Base-by-base conservation (phyloP, 2,797 vertebrate species). In the Cacajao melanocephalus region DNA sequence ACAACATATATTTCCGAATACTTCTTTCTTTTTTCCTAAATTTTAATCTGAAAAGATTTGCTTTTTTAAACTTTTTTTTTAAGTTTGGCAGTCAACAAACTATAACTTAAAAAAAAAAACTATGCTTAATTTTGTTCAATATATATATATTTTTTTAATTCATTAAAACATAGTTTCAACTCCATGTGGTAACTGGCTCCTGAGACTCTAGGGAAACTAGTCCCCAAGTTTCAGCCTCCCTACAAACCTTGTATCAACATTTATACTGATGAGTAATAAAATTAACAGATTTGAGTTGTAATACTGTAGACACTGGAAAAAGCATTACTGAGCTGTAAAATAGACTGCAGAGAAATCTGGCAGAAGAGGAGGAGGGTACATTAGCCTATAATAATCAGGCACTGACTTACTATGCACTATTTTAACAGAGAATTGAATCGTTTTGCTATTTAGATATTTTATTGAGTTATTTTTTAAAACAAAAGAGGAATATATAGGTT, bases 41-140 rank as follows among this genome's bases (percentile, higher is more conserved):
- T 88, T 79, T 95, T 95, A 91, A 73, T 90, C n/a, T 64, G 33
- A 94, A 88, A 96, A 94, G 19, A 55, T 67, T 67, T 67, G 15
- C 33, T 67, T n/a, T 67, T 67, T 19, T 67, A 67, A n/a, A 67
- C 33, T 39, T 72, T 67, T 64, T 61, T 72, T 39, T 72, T 39
- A 24, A n/a, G 19, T 20, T 61, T 22, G n/a, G 10, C 20, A 22
- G n/a, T 22, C 67, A 72, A 22, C 33, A 67, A 36, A 22, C 61
- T 30, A 3, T 93, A 4, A 86, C 4, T 88, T 17, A 22, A 11
- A 24, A 80, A 78, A 75, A 55, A 83, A 88, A 84, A 5, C 39
- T 88, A 3, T 93, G 44, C 33, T 80, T 92, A 41, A 90, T 83
- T 94, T 94, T 94, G 33, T 91, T 92, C 76, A 30, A 20, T 55